Conservation (phyloP, 2,888 invertebrate species). For the Cephus runcator region DNA sequence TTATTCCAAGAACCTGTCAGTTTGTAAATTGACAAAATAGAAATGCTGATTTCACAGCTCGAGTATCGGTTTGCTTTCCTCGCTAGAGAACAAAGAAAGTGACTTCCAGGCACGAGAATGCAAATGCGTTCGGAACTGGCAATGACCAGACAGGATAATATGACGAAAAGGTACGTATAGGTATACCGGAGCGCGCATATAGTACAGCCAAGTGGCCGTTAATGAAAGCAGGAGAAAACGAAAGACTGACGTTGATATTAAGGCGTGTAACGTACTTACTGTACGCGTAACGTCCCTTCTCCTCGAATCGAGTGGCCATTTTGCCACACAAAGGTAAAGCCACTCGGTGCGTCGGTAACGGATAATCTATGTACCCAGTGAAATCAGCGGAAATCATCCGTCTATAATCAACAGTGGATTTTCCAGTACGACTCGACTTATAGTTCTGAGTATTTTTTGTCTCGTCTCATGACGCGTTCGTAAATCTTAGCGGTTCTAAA, state of each 20-base stretch:
- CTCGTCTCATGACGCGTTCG: not conserved
- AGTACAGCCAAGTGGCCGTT: not conserved
- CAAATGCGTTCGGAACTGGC: not conserved
- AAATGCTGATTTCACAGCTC: not conserved
- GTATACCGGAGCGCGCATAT: not conserved
- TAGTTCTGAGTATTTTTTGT: not conserved
- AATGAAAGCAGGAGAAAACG: constrained; percentile 20
- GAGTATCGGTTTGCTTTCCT: not conserved
- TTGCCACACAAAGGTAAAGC: not conserved
- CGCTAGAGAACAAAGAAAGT: not conserved
- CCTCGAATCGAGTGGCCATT: not conserved
- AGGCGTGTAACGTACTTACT: not conserved
- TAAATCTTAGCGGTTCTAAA: not conserved
- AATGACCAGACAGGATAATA: not conserved
- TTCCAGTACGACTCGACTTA: not conserved
- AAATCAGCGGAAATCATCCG: not conserved
- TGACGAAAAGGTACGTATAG: not conserved
- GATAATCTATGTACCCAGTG: not conserved
- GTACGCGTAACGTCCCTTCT: not conserved
- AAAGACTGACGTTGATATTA: not conserved
- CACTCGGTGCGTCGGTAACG: not conserved
- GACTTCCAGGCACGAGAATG: not conserved
- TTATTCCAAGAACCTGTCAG: not conserved
- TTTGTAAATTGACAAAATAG: not conserved
- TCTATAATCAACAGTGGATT: not conserved